Base-by-base conservation (phyloP, 1,140 invertebrate species). In the Lepidostoma basale region DNA sequence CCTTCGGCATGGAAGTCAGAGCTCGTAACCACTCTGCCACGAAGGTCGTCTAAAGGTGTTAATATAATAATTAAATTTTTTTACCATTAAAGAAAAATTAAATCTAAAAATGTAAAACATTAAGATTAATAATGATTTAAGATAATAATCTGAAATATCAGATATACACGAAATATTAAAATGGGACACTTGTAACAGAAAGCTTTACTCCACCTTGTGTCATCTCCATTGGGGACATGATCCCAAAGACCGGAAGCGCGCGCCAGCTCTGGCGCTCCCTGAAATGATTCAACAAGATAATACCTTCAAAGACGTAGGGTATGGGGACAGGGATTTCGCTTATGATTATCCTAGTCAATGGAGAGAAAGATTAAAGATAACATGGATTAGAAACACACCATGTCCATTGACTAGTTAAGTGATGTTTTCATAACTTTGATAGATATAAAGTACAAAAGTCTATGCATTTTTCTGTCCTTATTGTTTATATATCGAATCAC, bases 191-290 rank as follows among this genome's bases (percentile, higher is more conserved):
- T 26, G 22, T 36, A 47, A 26, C 59, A 64, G 30, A 30, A 70
- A 30, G 44, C 45, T 70, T 45, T 70, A 70, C 68, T 70, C 68
- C 68, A 70, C 68, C 68, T 70, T 70, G 49, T 18, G 12, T 49
- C 30, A 30, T 54, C 49, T n/a, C n/a, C n/a, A n/a, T n/a, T n/a
- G 8, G 26, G 49, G 49, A 23, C 5, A 9, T 49, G 49, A 54
- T 30, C 49, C 49, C 26, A 26, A 54, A 26, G 25, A n/a, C 16
- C 49, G 23, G 47, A 14, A 18, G 49, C 12, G 45, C 22, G 25
- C 49, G 18, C 28, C 25, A 10, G n/a, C 30, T 2, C 14, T 20
- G 18, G 30, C 14, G 33, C 12, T 4, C 18, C 54, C 30, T 59
- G 54, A 36, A 59, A 40, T 40, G n/a, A 18, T 59, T 39, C 54